Percentiles rank a stretch among this genome's conserved stretches.
Conservation (phyloP, 2,888 invertebrate genomes). For the Trypoxylon attenuatum region DNA sequence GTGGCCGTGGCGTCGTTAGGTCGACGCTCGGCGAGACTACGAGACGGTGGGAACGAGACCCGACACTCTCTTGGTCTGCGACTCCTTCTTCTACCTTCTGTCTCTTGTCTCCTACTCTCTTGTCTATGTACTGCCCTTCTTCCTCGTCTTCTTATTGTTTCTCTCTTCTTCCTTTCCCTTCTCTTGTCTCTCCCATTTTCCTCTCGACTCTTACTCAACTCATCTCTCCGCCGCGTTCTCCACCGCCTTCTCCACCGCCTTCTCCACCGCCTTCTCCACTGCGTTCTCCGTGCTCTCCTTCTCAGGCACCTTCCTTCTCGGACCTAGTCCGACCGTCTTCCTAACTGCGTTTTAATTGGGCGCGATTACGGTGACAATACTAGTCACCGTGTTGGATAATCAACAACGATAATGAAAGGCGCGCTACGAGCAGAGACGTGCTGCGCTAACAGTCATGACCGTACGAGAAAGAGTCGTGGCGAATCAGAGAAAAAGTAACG, state of each 20-base stretch:
- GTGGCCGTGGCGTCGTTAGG: constrained; percentile 55
- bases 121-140: not conserved
- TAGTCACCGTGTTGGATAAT: constrained; percentile 49
- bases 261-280: not conserved
- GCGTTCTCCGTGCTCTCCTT: not conserved
- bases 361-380: constrained; percentile 60
- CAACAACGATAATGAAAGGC: constrained; percentile 50
- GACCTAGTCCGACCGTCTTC: constrained; percentile 14
- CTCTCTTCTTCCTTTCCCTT: constrained; percentile 3
- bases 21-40: constrained; percentile 51
- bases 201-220: constrained; percentile 4
- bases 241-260: not conserved
- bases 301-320: not conserved
- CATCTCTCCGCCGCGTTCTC: not conserved
- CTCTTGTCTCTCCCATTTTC: not conserved
- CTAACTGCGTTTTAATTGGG: constrained; percentile 64
- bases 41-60: constrained; percentile 55
- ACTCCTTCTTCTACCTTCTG: not conserved
- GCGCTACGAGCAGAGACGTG: constrained; percentile 7
- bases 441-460: not conserved
- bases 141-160: not conserved
- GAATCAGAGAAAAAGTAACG: constrained; percentile 24
- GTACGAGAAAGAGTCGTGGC: constrained; percentile 19
- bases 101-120: constrained; percentile 4
- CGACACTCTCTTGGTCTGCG: constrained; percentile 12